Conservation (phyloP, 2,797 vertebrate species). For the Gila robusta region DNA sequence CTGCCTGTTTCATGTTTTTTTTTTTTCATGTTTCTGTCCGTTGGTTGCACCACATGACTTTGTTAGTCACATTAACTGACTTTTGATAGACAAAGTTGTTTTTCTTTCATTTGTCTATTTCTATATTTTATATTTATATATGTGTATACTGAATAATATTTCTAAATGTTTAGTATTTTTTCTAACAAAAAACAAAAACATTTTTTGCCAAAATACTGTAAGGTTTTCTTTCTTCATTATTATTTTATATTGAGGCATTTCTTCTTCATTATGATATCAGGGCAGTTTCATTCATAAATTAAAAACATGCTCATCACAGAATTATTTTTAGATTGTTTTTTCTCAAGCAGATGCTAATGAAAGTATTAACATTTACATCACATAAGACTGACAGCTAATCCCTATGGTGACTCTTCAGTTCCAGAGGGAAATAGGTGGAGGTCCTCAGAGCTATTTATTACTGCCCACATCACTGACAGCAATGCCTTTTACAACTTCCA, state of each 20-base stretch:
- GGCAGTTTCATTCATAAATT: neutral
- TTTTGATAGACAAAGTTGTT: no score
- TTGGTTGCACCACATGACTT: no score
- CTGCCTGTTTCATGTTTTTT: no score
- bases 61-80: no score
- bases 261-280: neutral
- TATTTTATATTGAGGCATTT: neutral
- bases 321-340: no score
- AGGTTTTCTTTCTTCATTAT: neutral
- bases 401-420: neutral
- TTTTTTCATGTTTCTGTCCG: no score
- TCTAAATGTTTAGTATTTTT: no score
- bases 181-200: no score
- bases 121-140: no score
- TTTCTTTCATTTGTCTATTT: no score
- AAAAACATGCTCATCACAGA: neutral
- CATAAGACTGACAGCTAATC: neutral
- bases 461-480: conserved; percentile 49
- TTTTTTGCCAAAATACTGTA: no score
- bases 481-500: conserved; percentile 56
- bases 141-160: no score
- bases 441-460: conserved; percentile 38
- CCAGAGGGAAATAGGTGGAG: neutral
- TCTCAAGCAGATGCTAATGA: neutral
- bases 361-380: neutral